Conservation (phyloP, 2,113 vertebrate species). For the Drymodes brunneopygia region DNA sequence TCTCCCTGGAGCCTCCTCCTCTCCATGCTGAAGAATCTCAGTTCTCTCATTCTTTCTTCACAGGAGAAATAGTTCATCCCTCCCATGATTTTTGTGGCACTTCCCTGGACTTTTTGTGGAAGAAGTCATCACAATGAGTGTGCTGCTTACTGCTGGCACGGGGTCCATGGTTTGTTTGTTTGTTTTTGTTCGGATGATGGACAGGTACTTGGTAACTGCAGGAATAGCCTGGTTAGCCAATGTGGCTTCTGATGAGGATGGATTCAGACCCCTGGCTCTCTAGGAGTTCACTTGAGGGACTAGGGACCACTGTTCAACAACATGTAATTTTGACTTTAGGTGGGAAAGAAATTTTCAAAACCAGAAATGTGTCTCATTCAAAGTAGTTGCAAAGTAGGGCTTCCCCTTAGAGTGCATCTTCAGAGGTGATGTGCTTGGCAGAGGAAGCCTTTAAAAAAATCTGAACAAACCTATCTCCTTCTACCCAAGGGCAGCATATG, state of each 20-base stretch:
- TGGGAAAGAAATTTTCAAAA: not conserved
- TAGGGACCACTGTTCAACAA: not conserved
- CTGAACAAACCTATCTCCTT: not conserved
- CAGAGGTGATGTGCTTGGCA: not conserved
- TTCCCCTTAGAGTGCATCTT: not conserved
- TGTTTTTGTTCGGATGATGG: not conserved
- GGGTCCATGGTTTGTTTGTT: not conserved
- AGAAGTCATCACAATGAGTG: not conserved
- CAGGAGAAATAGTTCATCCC: not conserved
- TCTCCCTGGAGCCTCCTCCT: not conserved
- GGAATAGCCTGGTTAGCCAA: not conserved
- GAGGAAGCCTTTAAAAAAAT: not conserved
- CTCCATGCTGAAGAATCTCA: not conserved
- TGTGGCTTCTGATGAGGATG: not conserved
- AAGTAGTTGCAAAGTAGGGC: not conserved
- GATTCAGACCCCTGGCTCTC: not conserved
- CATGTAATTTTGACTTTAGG: not conserved
- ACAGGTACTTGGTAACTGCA: not conserved
- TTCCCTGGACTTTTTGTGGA: not conserved
- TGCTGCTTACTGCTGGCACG: not conserved
- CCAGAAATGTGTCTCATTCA: not conserved
- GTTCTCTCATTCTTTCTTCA: not conserved
- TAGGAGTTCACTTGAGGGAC: not conserved
- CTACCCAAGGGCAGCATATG: not conserved
- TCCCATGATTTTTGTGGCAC: not conserved